Conservation (phyloP, 1,140 invertebrate species). For the Lithobius niger region DNA sequence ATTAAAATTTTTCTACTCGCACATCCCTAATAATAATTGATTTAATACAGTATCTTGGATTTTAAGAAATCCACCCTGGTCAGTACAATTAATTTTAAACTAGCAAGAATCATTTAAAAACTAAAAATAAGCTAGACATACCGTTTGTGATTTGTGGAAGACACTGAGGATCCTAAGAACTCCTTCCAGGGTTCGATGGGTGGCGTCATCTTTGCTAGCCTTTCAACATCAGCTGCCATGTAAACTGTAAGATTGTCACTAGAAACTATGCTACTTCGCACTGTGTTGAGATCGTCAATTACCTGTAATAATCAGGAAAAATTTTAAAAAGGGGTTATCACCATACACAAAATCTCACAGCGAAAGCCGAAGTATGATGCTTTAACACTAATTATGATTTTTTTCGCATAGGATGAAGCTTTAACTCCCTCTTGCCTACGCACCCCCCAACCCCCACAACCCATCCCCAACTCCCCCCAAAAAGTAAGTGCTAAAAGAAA, state of each 20-base stretch:
- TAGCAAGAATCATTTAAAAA: no score
- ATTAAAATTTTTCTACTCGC: no score
- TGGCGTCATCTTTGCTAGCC: conserved; percentile 28
- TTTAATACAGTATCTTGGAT: no score
- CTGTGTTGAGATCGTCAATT: conserved; percentile 42
- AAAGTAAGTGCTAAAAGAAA: no score
- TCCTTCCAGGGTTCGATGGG: neutral
- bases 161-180: conserved; percentile 8
- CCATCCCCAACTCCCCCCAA: no score
- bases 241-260: conserved; percentile 49
- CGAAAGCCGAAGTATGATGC: no score
- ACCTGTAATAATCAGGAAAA: conserved; percentile 29
- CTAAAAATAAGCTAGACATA: neutral
- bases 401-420: no score
- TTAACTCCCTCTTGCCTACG: conserved; percentile 11
- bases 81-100: no score
- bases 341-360: neutral
- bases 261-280: conserved; percentile 44
- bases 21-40: no score
- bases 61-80: no score
- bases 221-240: conserved; percentile 52
- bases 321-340: conserved; percentile 1
- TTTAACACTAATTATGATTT: no score
- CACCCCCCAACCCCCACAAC: no score
- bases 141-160: neutral